Conservation (phyloP, 2,888 invertebrate genomes). For the Trachelus troglodyta region DNA sequence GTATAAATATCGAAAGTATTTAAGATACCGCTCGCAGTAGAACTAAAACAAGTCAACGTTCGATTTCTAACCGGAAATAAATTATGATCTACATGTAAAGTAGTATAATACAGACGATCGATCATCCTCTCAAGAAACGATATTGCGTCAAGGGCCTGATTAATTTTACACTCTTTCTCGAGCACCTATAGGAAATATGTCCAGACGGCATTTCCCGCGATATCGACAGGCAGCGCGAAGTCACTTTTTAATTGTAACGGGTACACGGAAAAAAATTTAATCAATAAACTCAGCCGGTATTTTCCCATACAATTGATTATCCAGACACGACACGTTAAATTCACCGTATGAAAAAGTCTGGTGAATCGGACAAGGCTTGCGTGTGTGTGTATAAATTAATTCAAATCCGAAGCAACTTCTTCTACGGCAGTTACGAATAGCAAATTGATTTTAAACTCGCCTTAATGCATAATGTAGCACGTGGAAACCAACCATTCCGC, state of each 20-base stretch:
- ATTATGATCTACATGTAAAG: no score
- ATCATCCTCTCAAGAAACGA: not conserved
- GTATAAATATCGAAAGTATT: no score
- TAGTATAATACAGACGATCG: no score
- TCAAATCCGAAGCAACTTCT: not conserved
- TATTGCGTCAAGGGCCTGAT: not conserved
- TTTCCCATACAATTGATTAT: not conserved
- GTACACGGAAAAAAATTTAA: not conserved
- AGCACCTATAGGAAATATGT: not conserved
- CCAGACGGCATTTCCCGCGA: not conserved
- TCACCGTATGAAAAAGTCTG: not conserved
- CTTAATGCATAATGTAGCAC: conserved; percentile 24
- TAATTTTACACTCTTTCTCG: conserved; percentile 1
- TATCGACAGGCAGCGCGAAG: not conserved
- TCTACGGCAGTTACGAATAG: not conserved
- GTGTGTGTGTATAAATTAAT: not conserved
- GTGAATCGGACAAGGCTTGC: not conserved
- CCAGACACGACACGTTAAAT: not conserved
- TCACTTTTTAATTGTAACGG: not conserved
- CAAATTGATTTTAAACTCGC: conserved; percentile 25
- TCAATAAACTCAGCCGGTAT: no score
- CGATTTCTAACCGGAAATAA: no score
- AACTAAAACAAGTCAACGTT: no score
- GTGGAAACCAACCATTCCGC: conserved; percentile 13
- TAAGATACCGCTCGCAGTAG: no score